These are phyloP conservation scores for Dryomyza anilis DNA, from an alignment of 2,888 invertebrate species.

Conservation along the genomic window DNA sequence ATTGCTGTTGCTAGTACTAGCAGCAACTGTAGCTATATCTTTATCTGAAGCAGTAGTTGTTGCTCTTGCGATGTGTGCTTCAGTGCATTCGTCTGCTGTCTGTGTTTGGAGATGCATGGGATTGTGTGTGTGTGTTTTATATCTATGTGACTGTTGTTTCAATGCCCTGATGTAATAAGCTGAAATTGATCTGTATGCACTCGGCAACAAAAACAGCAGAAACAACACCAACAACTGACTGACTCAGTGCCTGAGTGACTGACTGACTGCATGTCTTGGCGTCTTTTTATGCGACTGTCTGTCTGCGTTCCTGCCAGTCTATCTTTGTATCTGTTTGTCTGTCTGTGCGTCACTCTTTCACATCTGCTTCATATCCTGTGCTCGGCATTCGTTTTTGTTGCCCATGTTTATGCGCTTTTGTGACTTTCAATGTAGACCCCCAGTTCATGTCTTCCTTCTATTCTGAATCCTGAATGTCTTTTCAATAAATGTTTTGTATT, in stretches of 20 bases:
- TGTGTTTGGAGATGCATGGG: neutral
- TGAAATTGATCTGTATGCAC: slow-evolving; percentile 29
- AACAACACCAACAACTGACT: neutral
- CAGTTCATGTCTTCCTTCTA: too few relatives aligned
- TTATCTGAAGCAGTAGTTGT: neutral
- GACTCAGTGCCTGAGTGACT: neutral
- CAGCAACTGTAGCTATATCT: neutral
- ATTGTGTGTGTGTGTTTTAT: neutral
- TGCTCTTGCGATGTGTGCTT: neutral
- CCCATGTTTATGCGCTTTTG: neutral
- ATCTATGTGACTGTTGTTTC: slow-evolving; percentile 19
- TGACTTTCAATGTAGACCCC: neutral
- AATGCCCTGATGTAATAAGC: slow-evolving; percentile 30
- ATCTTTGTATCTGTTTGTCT: neutral
- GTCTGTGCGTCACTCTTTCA: neutral
- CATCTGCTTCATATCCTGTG: slow-evolving; percentile 10
- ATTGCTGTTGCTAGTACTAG: too few relatives aligned
- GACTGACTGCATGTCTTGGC: neutral
- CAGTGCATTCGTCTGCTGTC: slow-evolving; percentile 11
- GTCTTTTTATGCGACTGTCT: neutral
- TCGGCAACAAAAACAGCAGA: slow-evolving; percentile 1
- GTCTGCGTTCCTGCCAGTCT: neutral
- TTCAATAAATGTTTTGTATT: neutral
- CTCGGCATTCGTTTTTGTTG: neutral
- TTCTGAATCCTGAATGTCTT: neutral